Evolutionary conservation across 1,140 invertebrate species (phyloP).

Genomic region (Chlorops oryzae): DNA sequence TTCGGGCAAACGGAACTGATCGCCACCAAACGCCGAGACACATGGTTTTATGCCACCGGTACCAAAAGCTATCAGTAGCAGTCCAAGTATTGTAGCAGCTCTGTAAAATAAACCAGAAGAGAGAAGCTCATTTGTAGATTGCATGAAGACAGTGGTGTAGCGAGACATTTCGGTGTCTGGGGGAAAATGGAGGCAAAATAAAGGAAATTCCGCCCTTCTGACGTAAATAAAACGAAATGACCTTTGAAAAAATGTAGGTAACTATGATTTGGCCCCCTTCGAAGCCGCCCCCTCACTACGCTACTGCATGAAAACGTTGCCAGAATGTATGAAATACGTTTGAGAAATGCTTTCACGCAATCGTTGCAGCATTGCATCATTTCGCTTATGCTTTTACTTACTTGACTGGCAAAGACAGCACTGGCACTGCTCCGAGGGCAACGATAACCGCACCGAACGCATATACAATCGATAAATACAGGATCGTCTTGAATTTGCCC

Average conservation of each 20-base stretch:
- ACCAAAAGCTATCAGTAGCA: constrained; percentile 78
- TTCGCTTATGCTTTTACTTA: constrained; percentile 46
- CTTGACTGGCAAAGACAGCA: constrained; percentile 55
- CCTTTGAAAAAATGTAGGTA: not conserved
- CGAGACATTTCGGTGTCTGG: too few species aligned
- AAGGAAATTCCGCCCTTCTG: not conserved
- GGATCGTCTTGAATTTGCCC: constrained; percentile 78
- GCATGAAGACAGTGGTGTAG: constrained; percentile 37
- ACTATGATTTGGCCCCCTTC: too few species aligned
- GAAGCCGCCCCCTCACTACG: too few species aligned
- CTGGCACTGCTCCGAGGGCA: constrained; percentile 61
- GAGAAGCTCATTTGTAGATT: too few species aligned
- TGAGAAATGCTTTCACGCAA: too few species aligned
- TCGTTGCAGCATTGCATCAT: too few species aligned
- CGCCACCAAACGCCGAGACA: constrained; percentile 93
- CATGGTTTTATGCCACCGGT: constrained; percentile 98
- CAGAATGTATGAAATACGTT: too few species aligned
- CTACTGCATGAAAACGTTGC: too few species aligned
- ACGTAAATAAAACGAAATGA: too few species aligned
- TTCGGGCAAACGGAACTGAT: constrained; percentile 82
- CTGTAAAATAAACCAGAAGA: constrained; percentile 17
- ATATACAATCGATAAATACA: constrained; percentile 85
- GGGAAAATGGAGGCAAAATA: not conserved
- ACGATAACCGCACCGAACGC: constrained; percentile 76
- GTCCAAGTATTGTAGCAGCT: constrained; percentile 71